A percentile compares a stretch with the other conserved stretches of the same genome.
Evolutionary conservation across 2,113 vertebrate species (phyloP).

Genomic region (Mus spicilegus): DNA sequence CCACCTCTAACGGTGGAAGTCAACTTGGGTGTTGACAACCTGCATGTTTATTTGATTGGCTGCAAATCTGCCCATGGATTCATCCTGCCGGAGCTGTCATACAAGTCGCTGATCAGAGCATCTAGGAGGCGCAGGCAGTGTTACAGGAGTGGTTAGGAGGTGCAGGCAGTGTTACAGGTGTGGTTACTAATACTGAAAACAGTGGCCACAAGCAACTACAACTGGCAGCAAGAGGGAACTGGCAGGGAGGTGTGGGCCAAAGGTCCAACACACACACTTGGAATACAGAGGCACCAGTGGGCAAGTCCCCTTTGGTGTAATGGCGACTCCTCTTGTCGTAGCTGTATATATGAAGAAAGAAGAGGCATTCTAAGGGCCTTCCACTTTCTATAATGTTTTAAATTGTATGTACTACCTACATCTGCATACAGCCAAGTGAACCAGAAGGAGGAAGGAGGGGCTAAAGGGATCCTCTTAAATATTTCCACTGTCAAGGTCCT

Average conservation of each 20-base stretch:
- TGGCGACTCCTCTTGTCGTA: conserved; percentile 72
- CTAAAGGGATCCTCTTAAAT: not conserved
- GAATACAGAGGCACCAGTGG: conserved; percentile 34
- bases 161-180: not conserved
- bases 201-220: not conserved
- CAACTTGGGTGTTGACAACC: not conserved
- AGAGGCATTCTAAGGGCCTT: not conserved
- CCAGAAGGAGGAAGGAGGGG: not conserved
- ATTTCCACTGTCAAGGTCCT: not conserved
- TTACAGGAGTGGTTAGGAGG: too few species aligned
- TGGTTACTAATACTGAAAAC: not conserved
- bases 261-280: not conserved
- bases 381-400: not conserved
- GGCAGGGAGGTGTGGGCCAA: conserved; percentile 62
- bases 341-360: not conserved
- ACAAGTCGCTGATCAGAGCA: too few species aligned
- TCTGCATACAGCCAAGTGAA: not conserved
- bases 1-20: not conserved
- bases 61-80: not conserved
- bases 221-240: fast-evolving
- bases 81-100: not conserved
- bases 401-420: not conserved
- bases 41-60: not conserved
- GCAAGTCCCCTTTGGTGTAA: not conserved
- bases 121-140: not conserved